phyloP scores from a whole-genome alignment of 2,797 vertebrate genomes.

The Ara ararauna region DNA sequence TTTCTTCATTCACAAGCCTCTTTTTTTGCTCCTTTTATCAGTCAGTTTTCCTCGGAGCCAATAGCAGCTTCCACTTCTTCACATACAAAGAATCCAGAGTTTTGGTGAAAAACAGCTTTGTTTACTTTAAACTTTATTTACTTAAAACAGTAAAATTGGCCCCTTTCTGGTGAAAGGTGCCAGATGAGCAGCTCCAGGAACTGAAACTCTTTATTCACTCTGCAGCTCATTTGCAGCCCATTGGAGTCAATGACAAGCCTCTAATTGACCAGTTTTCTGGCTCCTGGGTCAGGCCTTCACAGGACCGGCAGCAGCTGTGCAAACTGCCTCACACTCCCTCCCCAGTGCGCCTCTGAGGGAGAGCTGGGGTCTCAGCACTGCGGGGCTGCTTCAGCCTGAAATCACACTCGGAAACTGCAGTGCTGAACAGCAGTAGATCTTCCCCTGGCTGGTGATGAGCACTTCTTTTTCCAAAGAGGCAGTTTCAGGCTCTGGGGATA shows the following conservation, averaged over 20 bases:
- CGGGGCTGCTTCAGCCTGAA: neutral
- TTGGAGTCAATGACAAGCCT: slow-evolving; percentile 48
- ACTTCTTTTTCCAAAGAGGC: neutral
- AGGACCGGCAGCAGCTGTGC: slow-evolving; percentile 57
- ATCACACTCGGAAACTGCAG: neutral
- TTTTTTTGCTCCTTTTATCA: slow-evolving; percentile 6
- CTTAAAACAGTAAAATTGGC: slow-evolving; percentile 56
- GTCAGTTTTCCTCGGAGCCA: slow-evolving; percentile 12
- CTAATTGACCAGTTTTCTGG: slow-evolving; percentile 61
- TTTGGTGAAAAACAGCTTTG: slow-evolving; percentile 63
- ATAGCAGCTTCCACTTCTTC: slow-evolving; percentile 42
- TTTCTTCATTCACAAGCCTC: neutral
- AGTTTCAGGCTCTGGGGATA: neutral
- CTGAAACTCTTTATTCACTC: slow-evolving; percentile 64
- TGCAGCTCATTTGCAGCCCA: slow-evolving; percentile 39
- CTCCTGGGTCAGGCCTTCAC: neutral
- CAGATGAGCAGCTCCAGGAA: slow-evolving; percentile 57
- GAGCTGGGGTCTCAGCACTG: fast-evolving
- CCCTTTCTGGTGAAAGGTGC: slow-evolving; percentile 55
- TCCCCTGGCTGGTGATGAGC: fast-evolving
- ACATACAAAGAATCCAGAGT: slow-evolving; percentile 53
- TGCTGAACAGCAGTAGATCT: neutral
- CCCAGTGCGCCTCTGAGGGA: neutral
- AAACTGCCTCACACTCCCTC: slow-evolving; percentile 16
- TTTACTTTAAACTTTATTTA: slow-evolving; percentile 61